These are phyloP conservation scores for Ashinkailepas kermadecensis DNA, from an alignment of 2,888 invertebrate genomes.

Conservation along the genomic window DNA sequence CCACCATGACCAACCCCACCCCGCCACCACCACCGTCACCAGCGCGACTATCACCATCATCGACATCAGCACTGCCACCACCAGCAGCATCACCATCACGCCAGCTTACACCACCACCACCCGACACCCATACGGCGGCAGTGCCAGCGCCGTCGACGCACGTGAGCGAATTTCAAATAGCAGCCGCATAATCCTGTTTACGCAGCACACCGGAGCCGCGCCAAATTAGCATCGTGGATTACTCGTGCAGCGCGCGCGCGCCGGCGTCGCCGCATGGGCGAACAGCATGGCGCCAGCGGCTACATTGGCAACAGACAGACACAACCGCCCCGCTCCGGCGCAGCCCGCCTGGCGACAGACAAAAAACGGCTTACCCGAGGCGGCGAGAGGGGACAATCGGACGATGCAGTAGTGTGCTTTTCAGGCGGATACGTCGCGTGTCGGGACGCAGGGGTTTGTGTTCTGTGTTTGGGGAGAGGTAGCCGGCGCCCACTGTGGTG, in stretches of 20 bases:
- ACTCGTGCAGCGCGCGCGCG: not conserved
- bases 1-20: not conserved
- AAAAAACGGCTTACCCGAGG: not conserved
- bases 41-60: constrained; percentile 8
- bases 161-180: not conserved
- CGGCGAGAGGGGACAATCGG: not conserved
- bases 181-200: not conserved
- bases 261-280: not conserved
- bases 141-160: not conserved
- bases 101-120: not conserved
- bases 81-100: not conserved
- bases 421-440: not conserved
- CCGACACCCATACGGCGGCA: not conserved
- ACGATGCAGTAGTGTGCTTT: not conserved
- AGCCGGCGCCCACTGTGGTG: too few species aligned
- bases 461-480: not conserved
- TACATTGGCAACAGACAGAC: not conserved
- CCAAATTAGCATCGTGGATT: not conserved
- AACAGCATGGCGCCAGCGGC: not conserved
- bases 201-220: not conserved
- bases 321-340: not conserved
- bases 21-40: constrained; percentile 17
- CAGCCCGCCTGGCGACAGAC: not conserved
- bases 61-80: constrained; percentile 6
- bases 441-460: not conserved